Evolutionary conservation across 2,113 vertebrate species (phyloP), one percentile per base, ranked within the genome.

Genomic region (Butastur rufipennis): DNA sequence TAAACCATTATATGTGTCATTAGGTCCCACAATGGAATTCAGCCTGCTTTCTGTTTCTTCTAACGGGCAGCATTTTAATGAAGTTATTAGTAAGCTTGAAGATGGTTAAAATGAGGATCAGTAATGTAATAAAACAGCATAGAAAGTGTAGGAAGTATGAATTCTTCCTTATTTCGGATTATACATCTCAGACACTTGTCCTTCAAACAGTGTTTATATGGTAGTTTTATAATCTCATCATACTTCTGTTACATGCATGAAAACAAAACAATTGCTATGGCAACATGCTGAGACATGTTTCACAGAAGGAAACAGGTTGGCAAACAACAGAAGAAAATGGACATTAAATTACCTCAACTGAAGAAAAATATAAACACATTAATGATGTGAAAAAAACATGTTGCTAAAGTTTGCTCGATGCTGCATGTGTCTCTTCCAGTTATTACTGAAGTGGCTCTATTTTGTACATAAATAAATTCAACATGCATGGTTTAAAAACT

Each of bases 241-340:
- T 79, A 38, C 5, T 96, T 95, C 45, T 65, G 29, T 45, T 81
- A 56, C 8, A 34, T 29, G 27, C 32, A 31, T 43, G 40, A 84
- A 87, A 96, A 94, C 58, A 88, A 93, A 96, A 42, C 21, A 82
- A 92, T 86, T 95, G n/a, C 80, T 93, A 72, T 59, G 59, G 59
- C 59, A 95, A 86, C 82, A 61, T 62, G 23, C 55, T 94, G 80
- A 80, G 62, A 81, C 8, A 38, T 67, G 68, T 47, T 81, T 93
- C 70, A 83, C 58, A 62, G 43, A 89, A 82, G 68, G 19, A 80
- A 95, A 93, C 26, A 90, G 12, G 59, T 70, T 95, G 62, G 78
- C 45, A 95, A 96, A 97, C 36, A 94, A 27, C 8, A 58, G 22
- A 26, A 83, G 56, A 74, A 95, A 95, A 94, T 8, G 53, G 79